A percentile compares a stretch with the other conserved stretches of the same genome.
phyloP scores from a whole-genome alignment of 2,797 vertebrate species.

The Sebastes iracundus region DNA sequence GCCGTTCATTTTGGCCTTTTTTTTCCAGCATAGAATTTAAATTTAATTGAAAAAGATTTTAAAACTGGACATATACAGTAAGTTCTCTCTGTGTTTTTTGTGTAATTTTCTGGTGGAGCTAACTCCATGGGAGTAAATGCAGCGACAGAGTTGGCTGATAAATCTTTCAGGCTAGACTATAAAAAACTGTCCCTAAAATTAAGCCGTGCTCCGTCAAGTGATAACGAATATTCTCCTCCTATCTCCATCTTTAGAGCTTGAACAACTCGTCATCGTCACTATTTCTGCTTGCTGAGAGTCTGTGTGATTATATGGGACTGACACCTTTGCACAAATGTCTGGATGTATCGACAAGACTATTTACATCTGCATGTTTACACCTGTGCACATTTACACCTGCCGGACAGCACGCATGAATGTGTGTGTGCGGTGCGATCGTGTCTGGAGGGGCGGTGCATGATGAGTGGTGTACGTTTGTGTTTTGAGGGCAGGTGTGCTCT shows the following conservation, averaged over 20 bases:
- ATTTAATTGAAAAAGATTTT: conserved; percentile 53
- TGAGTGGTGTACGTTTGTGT: conserved; percentile 12
- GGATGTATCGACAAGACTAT: conserved; percentile 5
- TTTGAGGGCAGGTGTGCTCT: conserved; percentile 38
- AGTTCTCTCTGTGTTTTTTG: conserved; percentile 29
- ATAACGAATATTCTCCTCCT: conserved; percentile 58
- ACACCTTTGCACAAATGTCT: background rate
- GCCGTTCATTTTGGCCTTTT: conserved; percentile 33
- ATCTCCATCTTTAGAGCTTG: conserved; percentile 38
- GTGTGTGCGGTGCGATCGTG: background rate
- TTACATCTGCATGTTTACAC: conserved; percentile 6
- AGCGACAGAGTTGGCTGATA: conserved; percentile 41
- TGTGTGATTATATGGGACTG: background rate
- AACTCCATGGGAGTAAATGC: conserved; percentile 33
- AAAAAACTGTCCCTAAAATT: conserved; percentile 68
- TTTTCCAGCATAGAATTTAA: conserved; percentile 1
- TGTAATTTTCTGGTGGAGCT: conserved; percentile 1
- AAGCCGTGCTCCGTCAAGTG: conserved; percentile 47
- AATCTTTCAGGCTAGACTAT: conserved; percentile 64
- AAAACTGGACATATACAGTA: background rate
- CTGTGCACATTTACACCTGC: conserved; percentile 23
- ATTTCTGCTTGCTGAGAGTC: background rate
- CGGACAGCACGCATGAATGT: background rate
- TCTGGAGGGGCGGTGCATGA: background rate
- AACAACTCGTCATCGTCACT: conserved; percentile 35